These are phyloP conservation scores for Malurus cyaneus DNA, from an alignment of 2,113 vertebrate genomes.

Conservation along the genomic window DNA sequence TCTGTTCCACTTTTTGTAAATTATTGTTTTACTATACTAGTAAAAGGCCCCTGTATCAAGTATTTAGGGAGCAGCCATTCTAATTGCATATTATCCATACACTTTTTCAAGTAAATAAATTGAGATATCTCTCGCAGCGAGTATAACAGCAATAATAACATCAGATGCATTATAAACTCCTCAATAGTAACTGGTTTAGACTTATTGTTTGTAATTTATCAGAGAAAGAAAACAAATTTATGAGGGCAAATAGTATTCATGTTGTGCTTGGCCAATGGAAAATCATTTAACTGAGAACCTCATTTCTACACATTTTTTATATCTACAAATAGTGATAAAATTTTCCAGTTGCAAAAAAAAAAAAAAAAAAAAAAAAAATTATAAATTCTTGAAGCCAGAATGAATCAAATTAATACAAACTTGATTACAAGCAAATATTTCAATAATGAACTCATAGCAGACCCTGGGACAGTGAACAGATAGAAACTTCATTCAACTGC, in stretches of 20 bases:
- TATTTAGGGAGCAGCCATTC: not conserved
- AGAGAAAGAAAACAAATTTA: not conserved
- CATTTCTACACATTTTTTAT: not conserved
- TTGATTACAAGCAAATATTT: not conserved
- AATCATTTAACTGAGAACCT: not conserved
- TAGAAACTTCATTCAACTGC: not conserved
- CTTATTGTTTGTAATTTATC: not conserved
- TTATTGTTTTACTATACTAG: not conserved
- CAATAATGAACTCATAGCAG: not conserved
- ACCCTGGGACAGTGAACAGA: not conserved
- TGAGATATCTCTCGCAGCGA: fast-evolving
- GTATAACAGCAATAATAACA: not conserved
- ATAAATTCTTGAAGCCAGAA: not conserved
- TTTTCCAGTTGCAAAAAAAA: not conserved
- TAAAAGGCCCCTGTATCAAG: not conserved
- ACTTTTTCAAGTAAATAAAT: not conserved
- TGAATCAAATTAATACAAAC: not conserved
- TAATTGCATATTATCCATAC: not conserved
- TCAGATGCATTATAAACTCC: not conserved
- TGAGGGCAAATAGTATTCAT: not conserved
- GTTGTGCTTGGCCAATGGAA: not conserved
- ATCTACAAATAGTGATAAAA: not conserved
- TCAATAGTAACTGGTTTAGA: not conserved
- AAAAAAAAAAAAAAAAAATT: not conserved
- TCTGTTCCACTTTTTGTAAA: not conserved